phyloP scores from a whole-genome alignment of 2,888 invertebrate species.

The Agrotis ipsilon region DNA sequence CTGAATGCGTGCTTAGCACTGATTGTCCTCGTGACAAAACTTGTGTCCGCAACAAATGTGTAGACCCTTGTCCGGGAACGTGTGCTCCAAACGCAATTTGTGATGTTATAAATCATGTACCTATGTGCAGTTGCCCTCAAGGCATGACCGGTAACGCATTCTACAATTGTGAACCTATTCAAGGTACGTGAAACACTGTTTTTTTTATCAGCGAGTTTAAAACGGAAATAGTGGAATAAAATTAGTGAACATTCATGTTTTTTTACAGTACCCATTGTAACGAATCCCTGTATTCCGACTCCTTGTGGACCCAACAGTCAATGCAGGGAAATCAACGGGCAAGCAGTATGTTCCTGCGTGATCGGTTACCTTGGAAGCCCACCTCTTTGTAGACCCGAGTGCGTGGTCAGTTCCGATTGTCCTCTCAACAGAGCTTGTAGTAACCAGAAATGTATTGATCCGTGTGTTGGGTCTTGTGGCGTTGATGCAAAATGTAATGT shows the following conservation, averaged over 20 bases:
- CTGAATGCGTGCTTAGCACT: constrained; percentile 93
- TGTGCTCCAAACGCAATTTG: constrained; percentile 94
- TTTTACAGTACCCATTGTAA: constrained; percentile 80
- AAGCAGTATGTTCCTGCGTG: constrained; percentile 94
- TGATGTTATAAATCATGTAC: constrained; percentile 93
- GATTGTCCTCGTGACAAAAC: constrained; percentile 93
- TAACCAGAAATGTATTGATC: constrained; percentile 94
- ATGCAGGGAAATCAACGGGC: constrained; percentile 92
- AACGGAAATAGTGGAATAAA: too few species aligned
- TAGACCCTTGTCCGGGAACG: constrained; percentile 93
- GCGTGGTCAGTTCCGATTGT: constrained; percentile 94
- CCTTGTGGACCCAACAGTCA: constrained; percentile 95
- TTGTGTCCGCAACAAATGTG: constrained; percentile 93
- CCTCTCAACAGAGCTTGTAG: constrained; percentile 93
- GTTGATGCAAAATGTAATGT: constrained; percentile 93
- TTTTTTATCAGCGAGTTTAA: background rate
- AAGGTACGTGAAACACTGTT: constrained; percentile 74
- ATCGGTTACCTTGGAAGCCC: constrained; percentile 93
- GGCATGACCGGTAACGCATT: constrained; percentile 94
- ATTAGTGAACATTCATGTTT: constrained; percentile 23
- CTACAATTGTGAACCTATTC: constrained; percentile 91
- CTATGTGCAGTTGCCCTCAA: constrained; percentile 93
- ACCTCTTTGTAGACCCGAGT: constrained; percentile 95
- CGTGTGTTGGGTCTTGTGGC: constrained; percentile 94
- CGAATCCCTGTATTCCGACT: constrained; percentile 93